Conservation (phyloP, 2,113 vertebrate genomes). For the Amphiprion ocellaris region DNA sequence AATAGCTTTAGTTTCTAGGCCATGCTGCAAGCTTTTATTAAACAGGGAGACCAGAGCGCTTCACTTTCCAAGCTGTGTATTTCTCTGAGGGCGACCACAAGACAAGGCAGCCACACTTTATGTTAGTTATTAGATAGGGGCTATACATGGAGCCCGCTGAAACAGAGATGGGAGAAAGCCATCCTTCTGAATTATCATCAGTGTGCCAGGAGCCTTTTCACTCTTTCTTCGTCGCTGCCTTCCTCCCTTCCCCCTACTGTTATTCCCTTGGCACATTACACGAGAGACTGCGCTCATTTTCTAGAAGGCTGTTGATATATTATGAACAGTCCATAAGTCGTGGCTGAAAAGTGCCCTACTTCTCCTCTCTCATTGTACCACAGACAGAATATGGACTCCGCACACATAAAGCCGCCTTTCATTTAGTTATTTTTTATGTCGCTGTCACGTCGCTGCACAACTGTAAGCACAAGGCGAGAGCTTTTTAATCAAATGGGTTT, state of each 20-base stretch:
- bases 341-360: slow-evolving; percentile 62
- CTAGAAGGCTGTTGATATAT: slow-evolving; percentile 66
- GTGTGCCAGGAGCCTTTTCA: slow-evolving; percentile 45
- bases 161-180: slow-evolving; percentile 52
- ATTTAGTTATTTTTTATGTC: not conserved
- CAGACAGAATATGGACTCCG: not conserved
- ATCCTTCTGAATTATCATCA: slow-evolving; percentile 63
- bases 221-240: slow-evolving; percentile 24
- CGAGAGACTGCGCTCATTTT: slow-evolving; percentile 68
- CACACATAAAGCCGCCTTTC: not conserved
- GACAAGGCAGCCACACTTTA: slow-evolving; percentile 44
- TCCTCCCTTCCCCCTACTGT: slow-evolving; percentile 4
- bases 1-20: slow-evolving; percentile 56
- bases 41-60: slow-evolving; percentile 25
- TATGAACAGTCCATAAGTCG: slow-evolving; percentile 65
- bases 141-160: slow-evolving; percentile 45
- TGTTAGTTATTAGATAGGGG: slow-evolving; percentile 57
- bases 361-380: slow-evolving; percentile 36
- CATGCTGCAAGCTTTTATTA: slow-evolving; percentile 47
- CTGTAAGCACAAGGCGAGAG: slow-evolving; percentile 39
- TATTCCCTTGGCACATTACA: slow-evolving; percentile 53
- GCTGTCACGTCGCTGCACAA: not conserved
- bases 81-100: slow-evolving; percentile 61
- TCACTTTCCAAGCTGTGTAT: slow-evolving; percentile 50
- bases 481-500: slow-evolving; percentile 72